These are phyloP conservation scores for Ellobius talpinus DNA, from an alignment of 2,113 vertebrate species.

Conservation along the genomic window DNA sequence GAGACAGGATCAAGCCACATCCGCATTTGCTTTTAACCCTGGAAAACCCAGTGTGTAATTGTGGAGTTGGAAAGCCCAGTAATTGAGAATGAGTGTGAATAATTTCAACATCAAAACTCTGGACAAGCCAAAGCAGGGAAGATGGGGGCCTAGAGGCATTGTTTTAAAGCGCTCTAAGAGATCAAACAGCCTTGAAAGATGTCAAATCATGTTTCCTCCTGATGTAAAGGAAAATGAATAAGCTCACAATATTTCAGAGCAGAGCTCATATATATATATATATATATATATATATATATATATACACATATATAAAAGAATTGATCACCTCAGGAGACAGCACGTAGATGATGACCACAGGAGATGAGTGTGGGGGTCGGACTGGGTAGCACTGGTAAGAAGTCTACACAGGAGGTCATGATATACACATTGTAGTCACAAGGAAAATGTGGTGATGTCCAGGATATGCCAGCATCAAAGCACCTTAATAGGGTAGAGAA, in stretches of 20 bases:
- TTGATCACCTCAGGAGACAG: neutral
- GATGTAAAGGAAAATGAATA: too few species aligned
- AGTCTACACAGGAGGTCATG: neutral
- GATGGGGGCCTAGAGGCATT: neutral
- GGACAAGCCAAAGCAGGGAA: neutral
- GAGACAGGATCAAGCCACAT: neutral
- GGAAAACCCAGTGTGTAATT: neutral
- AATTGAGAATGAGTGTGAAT: neutral
- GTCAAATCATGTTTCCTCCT: too few species aligned
- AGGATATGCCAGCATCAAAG: neutral
- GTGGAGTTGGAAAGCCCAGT: neutral
- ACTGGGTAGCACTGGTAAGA: neutral
- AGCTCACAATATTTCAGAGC: neutral
- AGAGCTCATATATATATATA: neutral
- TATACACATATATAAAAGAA: neutral
- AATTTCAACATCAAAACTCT: slow-evolving; percentile 14
- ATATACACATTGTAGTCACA: neutral
- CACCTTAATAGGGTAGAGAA: neutral
- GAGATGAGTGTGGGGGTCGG: neutral
- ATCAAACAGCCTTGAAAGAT: too few species aligned
- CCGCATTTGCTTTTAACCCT: neutral
- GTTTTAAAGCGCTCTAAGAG: neutral
- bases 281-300: too few species aligned
- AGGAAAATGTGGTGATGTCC: neutral
- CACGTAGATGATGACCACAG: neutral